Evolutionary conservation across 2,888 invertebrate species (phyloP), one percentile per base, ranked within the genome.

Genomic region (Chrysotoxum bicinctum): DNA sequence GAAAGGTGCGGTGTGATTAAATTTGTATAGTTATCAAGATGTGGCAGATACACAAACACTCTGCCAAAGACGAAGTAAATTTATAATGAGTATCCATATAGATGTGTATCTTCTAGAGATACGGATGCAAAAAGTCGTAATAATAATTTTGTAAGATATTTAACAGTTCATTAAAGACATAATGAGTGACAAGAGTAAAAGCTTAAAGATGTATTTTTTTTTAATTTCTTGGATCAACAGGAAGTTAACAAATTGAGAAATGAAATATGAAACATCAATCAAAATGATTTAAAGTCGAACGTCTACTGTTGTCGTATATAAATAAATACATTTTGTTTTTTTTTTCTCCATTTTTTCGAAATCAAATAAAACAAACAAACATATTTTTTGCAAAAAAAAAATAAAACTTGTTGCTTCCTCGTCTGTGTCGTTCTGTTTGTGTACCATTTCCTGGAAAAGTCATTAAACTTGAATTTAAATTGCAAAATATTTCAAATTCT

Each of bases 41-140:
- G 62, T 45, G 45, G 19, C 43, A 64, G 1, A 62, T 21, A 62
- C 1, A 62, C 10, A 30, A 0, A 9, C 12, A 48, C 1, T 7
- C 1, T 64, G 19, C 19, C 32, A 48, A 64, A 19, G 16, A 56
- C 10, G 23, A 66, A 21, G 48, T 48, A 21, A 48, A 64, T 35
- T 58, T 50, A 35, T 66, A 66, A 66, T 50, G 48, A 66, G 66
- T 32, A 45, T 26, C 6, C 2, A 19, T 30, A 50, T n/a, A 35
- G 35, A 35, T 66, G 35, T 35, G 35, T 30, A 35, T 23, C 52
- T 68, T n/a, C 1, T 3, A 2, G 7, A 16, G 7, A 8, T 37
- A 16, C 76, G 68, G 30, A 60, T 76, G 76, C 32, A 30, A 48
- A 54, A 56, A 56, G 19, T 43, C 54, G 35, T 56, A 37, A 56